Conservation (phyloP, 2,113 vertebrate genomes). For the Phainopepla nitens region DNA sequence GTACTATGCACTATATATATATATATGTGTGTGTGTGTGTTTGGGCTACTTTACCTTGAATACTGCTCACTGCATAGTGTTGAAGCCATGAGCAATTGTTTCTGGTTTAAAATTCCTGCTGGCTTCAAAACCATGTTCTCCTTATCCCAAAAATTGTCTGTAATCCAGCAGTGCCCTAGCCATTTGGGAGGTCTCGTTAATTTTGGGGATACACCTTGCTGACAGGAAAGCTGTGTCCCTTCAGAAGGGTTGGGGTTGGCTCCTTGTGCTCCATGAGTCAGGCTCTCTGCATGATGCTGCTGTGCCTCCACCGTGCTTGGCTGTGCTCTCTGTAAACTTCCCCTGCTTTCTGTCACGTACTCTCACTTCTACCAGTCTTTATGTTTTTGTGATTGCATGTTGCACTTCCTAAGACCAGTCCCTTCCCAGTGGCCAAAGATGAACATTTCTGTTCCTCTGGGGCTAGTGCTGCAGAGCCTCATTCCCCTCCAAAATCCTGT, state of each 20-base stretch:
- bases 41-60: neutral
- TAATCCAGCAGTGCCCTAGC: neutral
- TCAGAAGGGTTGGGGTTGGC: neutral
- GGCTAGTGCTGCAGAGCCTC: neutral
- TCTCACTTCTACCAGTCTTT: neutral
- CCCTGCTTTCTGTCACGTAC: neutral
- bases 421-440: neutral
- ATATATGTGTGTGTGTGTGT: neutral
- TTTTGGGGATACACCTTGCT: neutral
- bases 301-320: neutral
- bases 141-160: neutral
- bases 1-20: neutral
- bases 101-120: neutral
- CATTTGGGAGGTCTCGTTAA: neutral
- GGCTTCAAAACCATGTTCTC: neutral
- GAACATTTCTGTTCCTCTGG: neutral
- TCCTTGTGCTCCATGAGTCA: neutral
- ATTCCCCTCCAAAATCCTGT: neutral
- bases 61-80: neutral
- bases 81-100: neutral
- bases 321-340: neutral
- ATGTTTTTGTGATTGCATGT: neutral
- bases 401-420: neutral
- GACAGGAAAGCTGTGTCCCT: neutral
- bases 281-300: neutral